A percentile compares a stretch with the other conserved stretches of the same genome.
Conservation (phyloP, 2,888 invertebrate species). For the Drosophila anomalata region DNA sequence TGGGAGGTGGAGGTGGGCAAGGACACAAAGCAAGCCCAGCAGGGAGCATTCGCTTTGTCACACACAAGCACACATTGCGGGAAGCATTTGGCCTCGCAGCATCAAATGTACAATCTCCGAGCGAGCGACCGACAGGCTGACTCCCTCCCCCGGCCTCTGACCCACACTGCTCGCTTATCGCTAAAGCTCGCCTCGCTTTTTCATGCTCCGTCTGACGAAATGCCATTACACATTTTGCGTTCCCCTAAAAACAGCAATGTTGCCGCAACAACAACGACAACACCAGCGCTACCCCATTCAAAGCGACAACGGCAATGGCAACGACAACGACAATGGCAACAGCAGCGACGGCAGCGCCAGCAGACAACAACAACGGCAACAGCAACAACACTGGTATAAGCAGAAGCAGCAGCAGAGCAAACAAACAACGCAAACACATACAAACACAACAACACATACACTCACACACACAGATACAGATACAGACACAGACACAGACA, state of each 20-base stretch:
- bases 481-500: conserved; percentile 55
- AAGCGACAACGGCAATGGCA: conserved; percentile 50
- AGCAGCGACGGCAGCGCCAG: conserved; percentile 35
- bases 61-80: conserved; percentile 26
- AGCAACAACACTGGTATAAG: conserved; percentile 22
- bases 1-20: neutral
- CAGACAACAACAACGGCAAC: conserved; percentile 14
- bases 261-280: conserved; percentile 28
- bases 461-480: conserved; percentile 11
- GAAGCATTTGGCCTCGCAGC: conserved; percentile 4
- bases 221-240: conserved; percentile 78
- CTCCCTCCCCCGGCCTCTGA: conserved; percentile 1
- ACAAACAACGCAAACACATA: conserved; percentile 26
- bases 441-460: too few relatives aligned
- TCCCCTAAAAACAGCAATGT: conserved; percentile 54
- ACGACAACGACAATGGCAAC: conserved; percentile 50
- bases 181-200: conserved; percentile 56
- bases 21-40: conserved; percentile 18
- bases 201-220: conserved; percentile 75
- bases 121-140: conserved; percentile 14
- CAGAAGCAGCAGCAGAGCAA: conserved; percentile 41
- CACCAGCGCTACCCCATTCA: conserved; percentile 59
- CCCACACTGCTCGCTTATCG: conserved; percentile 22
- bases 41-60: conserved; percentile 63
- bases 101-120: neutral